Base-by-base conservation (phyloP, 2,888 invertebrate species). In the Apeira syringaria region DNA sequence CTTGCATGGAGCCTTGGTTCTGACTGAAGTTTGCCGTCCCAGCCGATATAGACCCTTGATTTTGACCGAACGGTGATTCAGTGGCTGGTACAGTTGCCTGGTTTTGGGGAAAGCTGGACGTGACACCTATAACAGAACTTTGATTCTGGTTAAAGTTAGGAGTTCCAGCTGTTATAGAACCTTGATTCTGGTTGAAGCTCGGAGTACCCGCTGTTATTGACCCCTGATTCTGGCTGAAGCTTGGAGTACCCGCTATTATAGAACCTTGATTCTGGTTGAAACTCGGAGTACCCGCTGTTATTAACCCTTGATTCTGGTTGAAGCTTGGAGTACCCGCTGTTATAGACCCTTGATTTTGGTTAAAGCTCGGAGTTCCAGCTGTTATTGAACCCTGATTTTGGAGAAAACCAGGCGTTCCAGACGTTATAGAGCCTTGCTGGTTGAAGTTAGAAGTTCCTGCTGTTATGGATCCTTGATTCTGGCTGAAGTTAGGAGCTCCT, bases 401-500 rank as follows among this genome's bases (percentile, higher is more conserved):
- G 5, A 3, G 20, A n/a, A 34, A 42, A 9, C 11, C 24, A 2
- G 42, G 24, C 0, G 38, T 35, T 2, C 41, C 44, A 26, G 37
- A 17, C 1, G 29, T 22, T 18, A 27, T 29, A 20, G 42, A 44
- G 0, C 47, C 43, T 8, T 50, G 50, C 2, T 36, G 46, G 9
- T 5, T 25, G 9, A 27, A 39, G 5, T 11, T 26, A 3, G 32
- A 17, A 1, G 11, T 35, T 1, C 39, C 45, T n/a, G 17, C 22
- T 2, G 37, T 18, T 9, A 44, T 44, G 6, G 26, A 30, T 3
- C 40, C 46, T 8, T 46, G 46, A 13, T 31, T 25, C 15, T 32
- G 44, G 37, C 33, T 52, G 40, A 40, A 47, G 35, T 59, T 36
- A 52, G 49, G n/a, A n/a, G n/a, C n/a, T n/a, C n/a, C n/a, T 3